A percentile compares a stretch with the other conserved stretches of the same genome.
These are phyloP conservation scores for Oscheius onirici DNA, from an alignment of 2,888 invertebrate species.

Conservation along the genomic window DNA sequence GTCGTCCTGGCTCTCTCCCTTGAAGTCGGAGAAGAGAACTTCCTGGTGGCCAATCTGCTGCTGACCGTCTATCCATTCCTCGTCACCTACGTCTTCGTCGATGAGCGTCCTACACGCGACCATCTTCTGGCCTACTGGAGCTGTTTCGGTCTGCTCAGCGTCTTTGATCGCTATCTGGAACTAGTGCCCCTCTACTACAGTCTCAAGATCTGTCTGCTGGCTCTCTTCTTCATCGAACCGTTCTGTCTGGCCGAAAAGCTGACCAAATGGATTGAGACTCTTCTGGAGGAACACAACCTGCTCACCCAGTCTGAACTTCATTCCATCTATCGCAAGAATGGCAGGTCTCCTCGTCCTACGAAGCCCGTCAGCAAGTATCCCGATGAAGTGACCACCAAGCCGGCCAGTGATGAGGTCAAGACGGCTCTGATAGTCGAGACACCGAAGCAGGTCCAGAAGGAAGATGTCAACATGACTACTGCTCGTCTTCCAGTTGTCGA, in stretches of 20 bases:
- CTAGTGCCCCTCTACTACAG: conserved; percentile 40
- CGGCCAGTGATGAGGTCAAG: no score
- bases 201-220: conserved; percentile 38
- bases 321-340: neutral
- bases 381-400: no score
- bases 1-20: conserved; percentile 16
- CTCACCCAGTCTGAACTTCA: conserved; percentile 5
- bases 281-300: conserved; percentile 7
- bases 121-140: conserved; percentile 41
- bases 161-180: conserved; percentile 43
- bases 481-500: no score
- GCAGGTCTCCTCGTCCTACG: neutral
- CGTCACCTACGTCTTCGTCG: conserved; percentile 39
- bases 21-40: conserved; percentile 4
- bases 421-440: no score
- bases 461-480: no score
- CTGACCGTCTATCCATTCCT: conserved; percentile 40
- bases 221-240: conserved; percentile 39
- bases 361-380: conserved; percentile 15
- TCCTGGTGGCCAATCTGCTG: conserved; percentile 39
- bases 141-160: conserved; percentile 34
- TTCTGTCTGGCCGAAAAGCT: conserved; percentile 27
- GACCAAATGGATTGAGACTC: neutral
- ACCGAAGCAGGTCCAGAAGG: no score
- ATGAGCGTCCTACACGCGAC: conserved; percentile 41